Evolutionary conservation across 2,113 vertebrate genomes (phyloP), one percentile per base, ranked within the genome.

Genomic region (pig (Sus scrofa)): DNA sequence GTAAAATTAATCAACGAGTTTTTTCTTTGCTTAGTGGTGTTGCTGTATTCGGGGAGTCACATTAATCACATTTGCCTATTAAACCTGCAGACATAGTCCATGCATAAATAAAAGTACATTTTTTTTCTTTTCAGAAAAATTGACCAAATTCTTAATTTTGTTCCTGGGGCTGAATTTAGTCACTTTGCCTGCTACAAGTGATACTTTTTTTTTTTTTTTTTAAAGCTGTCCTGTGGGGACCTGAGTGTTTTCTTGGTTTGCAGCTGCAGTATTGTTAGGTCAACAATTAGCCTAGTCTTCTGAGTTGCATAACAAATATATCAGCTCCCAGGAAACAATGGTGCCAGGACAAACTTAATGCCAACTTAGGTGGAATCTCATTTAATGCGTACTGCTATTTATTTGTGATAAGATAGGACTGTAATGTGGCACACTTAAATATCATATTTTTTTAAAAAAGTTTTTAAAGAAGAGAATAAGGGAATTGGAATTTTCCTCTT

Each of bases 161-260:
- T 82, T 84, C 75, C 13, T 93, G 92, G 70, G 84, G 10, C n/a
- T 95, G 79, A 79, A 50, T 89, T 89, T 95, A 68, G 75, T 95
- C 78, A 89, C 52, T 70, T 93, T 88, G 94, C 60, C 39, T 86
- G 71, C 77, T 94, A 34, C 34, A 75, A 79, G 79, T 85, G 75
- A 84, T 94, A 82, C 52, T 87, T 75, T 95, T 93, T 94, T 95
- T n/a, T 89, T 96, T 97, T 75, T 75, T 73, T 19, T 65, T 44
- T 6, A 44, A 87, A 83, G 44, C 58, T 93, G 77, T 96, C 94
- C 96, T 86, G 34, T 83, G 95, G 56, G 95, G 70, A 86, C 63
- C 19, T 92, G 92, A 39, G 82, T 98, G 90, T 97, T 97, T 97
- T 97, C 67, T 95, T 90, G 96, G 96, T 96, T 96, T 95, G 79